Evolutionary conservation across 2,888 invertebrate species (phyloP).

Genomic region (Netelia melanura): DNA sequence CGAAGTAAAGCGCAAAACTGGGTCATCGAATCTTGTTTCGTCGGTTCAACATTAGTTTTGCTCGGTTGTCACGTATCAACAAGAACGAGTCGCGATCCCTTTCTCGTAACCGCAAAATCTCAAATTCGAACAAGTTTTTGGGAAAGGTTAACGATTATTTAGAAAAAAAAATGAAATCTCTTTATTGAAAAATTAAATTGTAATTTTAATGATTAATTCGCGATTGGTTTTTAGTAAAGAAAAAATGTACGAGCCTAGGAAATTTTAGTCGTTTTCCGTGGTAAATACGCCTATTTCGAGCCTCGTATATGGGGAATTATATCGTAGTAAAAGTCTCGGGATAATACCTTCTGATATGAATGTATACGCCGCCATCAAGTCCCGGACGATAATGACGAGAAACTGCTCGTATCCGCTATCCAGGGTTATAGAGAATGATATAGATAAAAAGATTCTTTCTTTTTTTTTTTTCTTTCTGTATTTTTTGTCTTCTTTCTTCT

Average conservation of each 20-base stretch:
- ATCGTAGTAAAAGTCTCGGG: neutral
- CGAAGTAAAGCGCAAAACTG: neutral
- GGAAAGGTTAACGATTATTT: no score
- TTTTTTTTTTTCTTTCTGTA: neutral
- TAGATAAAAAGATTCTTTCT: conserved; percentile 33
- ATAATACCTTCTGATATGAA: neutral
- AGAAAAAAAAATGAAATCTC: no score
- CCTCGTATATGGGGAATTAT: neutral
- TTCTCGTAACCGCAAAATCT: no score
- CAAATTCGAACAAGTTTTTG: no score
- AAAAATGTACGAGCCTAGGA: neutral
- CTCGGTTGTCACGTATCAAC: neutral
- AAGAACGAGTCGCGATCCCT: neutral
- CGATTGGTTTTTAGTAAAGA: neutral
- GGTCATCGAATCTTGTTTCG: neutral
- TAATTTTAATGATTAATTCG: neutral
- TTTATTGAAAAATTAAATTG: no score
- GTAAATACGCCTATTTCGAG: neutral
- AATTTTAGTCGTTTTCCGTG: neutral
- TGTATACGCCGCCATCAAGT: neutral
- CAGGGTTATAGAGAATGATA: conserved; percentile 32
- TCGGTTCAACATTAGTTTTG: neutral
- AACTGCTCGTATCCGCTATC: conserved; percentile 45
- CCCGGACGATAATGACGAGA: conserved; percentile 49
- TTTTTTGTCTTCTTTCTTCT: conserved; percentile 15